Conservation (phyloP, 2,888 invertebrate species). For the Leucozona laternaria region DNA sequence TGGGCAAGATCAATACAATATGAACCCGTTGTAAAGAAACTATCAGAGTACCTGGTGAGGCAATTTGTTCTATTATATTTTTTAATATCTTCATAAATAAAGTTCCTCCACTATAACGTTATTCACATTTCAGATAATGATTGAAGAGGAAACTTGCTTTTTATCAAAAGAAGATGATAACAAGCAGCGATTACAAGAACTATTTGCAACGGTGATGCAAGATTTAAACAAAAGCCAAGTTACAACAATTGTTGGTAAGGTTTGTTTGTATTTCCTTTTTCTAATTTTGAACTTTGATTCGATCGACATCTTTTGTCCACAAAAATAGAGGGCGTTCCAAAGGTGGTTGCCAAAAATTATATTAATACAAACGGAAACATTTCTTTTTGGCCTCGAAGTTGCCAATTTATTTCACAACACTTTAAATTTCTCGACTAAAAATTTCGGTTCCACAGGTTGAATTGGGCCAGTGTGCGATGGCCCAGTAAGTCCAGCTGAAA, state of each 20-base stretch:
- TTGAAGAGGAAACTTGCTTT: constrained; percentile 94
- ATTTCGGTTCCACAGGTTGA: too few relatives aligned
- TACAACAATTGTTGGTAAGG: constrained; percentile 89
- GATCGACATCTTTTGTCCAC: not conserved
- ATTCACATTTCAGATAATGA: constrained; percentile 86
- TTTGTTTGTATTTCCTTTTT: not conserved
- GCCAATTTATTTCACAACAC: too few relatives aligned
- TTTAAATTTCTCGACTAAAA: too few relatives aligned
- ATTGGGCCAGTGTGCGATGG: too few relatives aligned
- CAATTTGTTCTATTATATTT: not conserved
- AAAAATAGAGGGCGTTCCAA: not conserved
- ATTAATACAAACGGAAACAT: too few relatives aligned
- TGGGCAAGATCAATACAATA: constrained; percentile 95
- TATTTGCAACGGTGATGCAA: constrained; percentile 91
- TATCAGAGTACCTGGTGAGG: constrained; percentile 94
- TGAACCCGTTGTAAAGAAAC: constrained; percentile 96
- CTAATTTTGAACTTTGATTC: not conserved
- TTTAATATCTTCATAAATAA: too few relatives aligned
- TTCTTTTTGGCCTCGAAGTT: too few relatives aligned
- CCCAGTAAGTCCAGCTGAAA: too few relatives aligned
- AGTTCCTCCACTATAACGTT: not conserved
- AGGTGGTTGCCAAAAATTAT: too few relatives aligned
- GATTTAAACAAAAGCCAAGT: constrained; percentile 92
- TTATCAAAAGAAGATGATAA: constrained; percentile 88
- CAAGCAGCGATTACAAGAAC: constrained; percentile 89